Evolutionary conservation across 1,140 invertebrate species (phyloP), one percentile per base, ranked within the genome.

Genomic region (Drosophila tristis): DNA sequence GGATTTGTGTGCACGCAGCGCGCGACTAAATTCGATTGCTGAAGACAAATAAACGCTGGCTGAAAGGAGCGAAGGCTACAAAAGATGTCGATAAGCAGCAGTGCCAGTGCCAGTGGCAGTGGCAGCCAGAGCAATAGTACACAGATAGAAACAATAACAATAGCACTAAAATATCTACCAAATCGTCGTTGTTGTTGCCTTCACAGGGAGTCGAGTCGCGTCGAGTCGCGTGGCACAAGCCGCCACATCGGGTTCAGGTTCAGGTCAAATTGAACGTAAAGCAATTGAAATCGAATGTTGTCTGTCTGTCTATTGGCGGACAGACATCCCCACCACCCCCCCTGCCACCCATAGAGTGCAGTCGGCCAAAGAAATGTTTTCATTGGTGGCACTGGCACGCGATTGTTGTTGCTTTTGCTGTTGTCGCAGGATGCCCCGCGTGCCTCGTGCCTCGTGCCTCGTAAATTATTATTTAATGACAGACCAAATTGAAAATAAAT

Each of bases 391-490:
- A 16, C 16, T 0, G 35, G 35, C 35, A 39, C 35, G 13, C 11
- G 35, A 39, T 43, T 63, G 29, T 56, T 57, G 16, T 67, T 73
- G 39, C 56, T 56, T 43, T 44, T 54, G 29, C 8, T 54, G 39
- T 16, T 60, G 42, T 35, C 45, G 55, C 26, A 59, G 8, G 29
- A 9, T 8, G 29, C 8, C 3, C 23, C 23, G 4, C 26, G 44
- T 25, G 16, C 64, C 49, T 16, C 11, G 7, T 15, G 26, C 45
- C 16, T 4, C 20, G 44, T 25, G 26, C 66, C 74, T 86, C 82
- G 84, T 86, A 82, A 86, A 87, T 87, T 86, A 86, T 87, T 86
- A 87, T 86, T 86, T 86, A 87, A 86, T 87, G 82, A 87, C 82
- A 87, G 63, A 81, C 84, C 49, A 78, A 86, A 86, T 86, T 86